Base-by-base conservation (phyloP, 1,140 invertebrate genomes). In the Drosophila kikkawai region DNA sequence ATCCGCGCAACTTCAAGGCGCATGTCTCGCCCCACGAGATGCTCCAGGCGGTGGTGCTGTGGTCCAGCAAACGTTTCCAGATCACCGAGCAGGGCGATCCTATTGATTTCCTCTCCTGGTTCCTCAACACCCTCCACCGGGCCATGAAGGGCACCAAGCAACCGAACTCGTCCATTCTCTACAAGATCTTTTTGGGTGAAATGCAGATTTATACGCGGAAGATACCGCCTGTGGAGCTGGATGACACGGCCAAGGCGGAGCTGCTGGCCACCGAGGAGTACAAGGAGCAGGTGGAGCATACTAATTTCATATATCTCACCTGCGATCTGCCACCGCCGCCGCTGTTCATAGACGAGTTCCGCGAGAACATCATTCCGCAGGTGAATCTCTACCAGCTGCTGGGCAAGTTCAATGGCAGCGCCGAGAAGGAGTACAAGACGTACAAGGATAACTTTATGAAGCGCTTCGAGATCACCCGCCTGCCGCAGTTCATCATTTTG, bases 11-110 rank as follows among this genome's bases (percentile, higher is more conserved):
- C 92, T 99, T 99, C 91, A 99, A 99, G 94, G 97, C 99, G 6
- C 99, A 99, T 92, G 99, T 99, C 2, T 99, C 98, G 57, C 99
- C 99, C 0, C 99, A 99, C 93, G 99, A 99, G 94, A 99, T 99
- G 99, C 93, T 99, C 13, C 99, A 99, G 93, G 98, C 99, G 37
- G 98, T 99, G 36, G 99, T 99, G 1, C 93, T 99, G 8, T 99
- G 98, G 96, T 99, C 98, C 84, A 98, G 98, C 93, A 99, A 99
- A 91, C 96, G 96, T 81, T 99, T 99, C 93, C 99, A 99, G 92
- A 99, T 99, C 92, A 99, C 98, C 3, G 96, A 99, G 92, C 99
- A 99, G 95, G 98, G 98, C 88, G 99, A 99, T 94, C 98, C 99
- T 6, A 97, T 99, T 57, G 98, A 99, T 82, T 99, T 99, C 93